A percentile compares a stretch with the other conserved stretches of the same genome.
phyloP scores from a whole-genome alignment of 2,113 vertebrate genomes.

The Sardina pilchardus region DNA sequence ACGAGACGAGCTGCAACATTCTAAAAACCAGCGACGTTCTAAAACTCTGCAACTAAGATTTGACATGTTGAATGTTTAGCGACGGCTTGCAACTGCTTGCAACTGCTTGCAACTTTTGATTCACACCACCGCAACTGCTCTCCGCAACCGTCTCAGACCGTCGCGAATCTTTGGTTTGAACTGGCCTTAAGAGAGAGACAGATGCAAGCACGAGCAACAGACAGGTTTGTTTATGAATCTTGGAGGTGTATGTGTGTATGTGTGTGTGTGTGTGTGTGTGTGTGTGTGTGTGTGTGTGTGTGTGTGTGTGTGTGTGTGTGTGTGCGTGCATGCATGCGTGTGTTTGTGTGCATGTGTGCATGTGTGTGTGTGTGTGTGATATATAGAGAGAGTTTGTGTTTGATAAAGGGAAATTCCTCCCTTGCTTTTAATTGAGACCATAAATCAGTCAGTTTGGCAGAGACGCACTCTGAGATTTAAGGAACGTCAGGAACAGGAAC shows the following conservation, averaged over 20 bases:
- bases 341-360: no score
- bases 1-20: no score
- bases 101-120: no score
- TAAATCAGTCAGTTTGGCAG: conserved; percentile 29
- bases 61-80: no score
- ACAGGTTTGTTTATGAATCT: conserved; percentile 4
- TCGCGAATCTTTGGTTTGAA: no score
- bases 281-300: conserved; percentile 34
- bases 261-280: neutral
- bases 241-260: conserved; percentile 31
- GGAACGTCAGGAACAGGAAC: neutral
- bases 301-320: neutral
- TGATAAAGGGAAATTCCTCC: conserved; percentile 29
- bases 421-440: conserved; percentile 38
- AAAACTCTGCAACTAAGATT: no score
- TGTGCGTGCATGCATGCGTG: no score
- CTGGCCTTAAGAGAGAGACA: conserved; percentile 18
- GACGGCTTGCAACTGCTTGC: no score
- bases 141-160: no score
- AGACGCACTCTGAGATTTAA: neutral
- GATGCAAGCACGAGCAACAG: no score
- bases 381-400: neutral
- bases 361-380: conserved; percentile 7
- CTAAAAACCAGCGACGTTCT: no score
- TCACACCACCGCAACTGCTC: no score